A percentile compares a stretch with the other conserved stretches of the same genome.
Conservation (phyloP, 2,797 vertebrate species). For the Aldrovandia affinis region DNA sequence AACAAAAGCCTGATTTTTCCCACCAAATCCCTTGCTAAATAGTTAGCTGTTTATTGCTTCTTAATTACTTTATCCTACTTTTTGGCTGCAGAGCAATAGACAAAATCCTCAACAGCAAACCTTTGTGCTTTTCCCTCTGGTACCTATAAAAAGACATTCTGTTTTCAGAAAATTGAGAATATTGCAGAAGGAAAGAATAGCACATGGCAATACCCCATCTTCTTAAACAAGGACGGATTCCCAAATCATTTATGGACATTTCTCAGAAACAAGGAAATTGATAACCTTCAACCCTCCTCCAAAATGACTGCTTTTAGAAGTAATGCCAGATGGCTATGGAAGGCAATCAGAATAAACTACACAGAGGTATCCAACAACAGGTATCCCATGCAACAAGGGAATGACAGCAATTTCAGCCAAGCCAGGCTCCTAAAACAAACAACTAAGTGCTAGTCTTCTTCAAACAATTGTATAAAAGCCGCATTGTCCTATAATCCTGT, state of each 20-base stretch:
- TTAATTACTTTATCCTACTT: constrained; percentile 69
- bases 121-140: constrained; percentile 61
- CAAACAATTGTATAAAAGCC: constrained; percentile 71
- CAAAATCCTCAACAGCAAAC: constrained; percentile 64
- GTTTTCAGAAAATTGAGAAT: constrained; percentile 46
- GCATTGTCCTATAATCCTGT: constrained; percentile 73
- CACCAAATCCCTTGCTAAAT: constrained; percentile 55
- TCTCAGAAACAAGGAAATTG: constrained; percentile 27
- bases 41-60: constrained; percentile 62
- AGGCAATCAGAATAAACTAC: constrained; percentile 35
- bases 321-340: constrained; percentile 35
- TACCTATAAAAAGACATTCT: constrained; percentile 65
- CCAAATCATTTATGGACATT: constrained; percentile 38
- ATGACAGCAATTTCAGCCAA: constrained; percentile 39
- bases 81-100: constrained; percentile 44
- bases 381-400: constrained; percentile 38
- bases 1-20: constrained; percentile 64
- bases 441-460: constrained; percentile 49
- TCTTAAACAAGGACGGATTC: constrained; percentile 43
- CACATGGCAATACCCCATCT: constrained; percentile 48
- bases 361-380: constrained; percentile 40
- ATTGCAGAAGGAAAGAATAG: constrained; percentile 39
- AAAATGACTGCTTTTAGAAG: constrained; percentile 33
- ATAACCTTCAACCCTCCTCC: constrained; percentile 41
- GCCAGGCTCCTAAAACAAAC: constrained; percentile 52